A percentile compares a stretch with the other conserved stretches of the same genome.
phyloP scores from a whole-genome alignment of 2,113 vertebrate species.

The Bungarus multicinctus region DNA sequence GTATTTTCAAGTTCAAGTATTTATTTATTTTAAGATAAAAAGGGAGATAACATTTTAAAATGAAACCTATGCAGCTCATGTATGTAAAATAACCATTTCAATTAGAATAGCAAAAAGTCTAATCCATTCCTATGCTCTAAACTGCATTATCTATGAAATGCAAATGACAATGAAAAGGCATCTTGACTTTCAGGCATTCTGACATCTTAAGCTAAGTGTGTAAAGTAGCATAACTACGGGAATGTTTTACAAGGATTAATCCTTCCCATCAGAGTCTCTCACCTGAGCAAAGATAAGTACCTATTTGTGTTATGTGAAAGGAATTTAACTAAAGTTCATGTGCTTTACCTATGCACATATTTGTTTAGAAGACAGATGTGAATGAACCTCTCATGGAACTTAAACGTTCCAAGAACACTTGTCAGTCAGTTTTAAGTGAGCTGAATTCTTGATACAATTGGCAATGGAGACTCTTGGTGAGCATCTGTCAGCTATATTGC shows the following conservation, averaged over 20 bases:
- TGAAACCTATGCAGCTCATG: constrained; percentile 14
- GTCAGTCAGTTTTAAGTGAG: not conserved
- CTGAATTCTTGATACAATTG: not conserved
- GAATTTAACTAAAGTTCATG: not conserved
- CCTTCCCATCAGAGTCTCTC: not conserved
- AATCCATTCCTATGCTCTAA: not conserved
- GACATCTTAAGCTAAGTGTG: constrained; percentile 3
- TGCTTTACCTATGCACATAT: not conserved
- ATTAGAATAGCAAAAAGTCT: constrained; percentile 15
- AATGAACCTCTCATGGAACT: not conserved
- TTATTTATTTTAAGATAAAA: not conserved
- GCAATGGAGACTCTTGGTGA: not conserved
- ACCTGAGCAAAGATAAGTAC: not conserved
- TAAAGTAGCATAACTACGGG: not conserved
- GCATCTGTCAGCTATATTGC: not conserved
- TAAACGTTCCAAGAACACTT: not conserved
- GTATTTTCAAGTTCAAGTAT: not conserved
- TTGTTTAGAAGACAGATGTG: not conserved
- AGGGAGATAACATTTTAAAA: not conserved
- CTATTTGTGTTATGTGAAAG: not conserved
- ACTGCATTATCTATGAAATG: not conserved
- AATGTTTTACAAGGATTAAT: not conserved
- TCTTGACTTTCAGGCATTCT: constrained; percentile 18
- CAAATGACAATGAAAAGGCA: not conserved
- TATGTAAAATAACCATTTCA: not conserved